Evolutionary conservation across 2,797 vertebrate genomes (phyloP).

Genomic region (Columba guinea): DNA sequence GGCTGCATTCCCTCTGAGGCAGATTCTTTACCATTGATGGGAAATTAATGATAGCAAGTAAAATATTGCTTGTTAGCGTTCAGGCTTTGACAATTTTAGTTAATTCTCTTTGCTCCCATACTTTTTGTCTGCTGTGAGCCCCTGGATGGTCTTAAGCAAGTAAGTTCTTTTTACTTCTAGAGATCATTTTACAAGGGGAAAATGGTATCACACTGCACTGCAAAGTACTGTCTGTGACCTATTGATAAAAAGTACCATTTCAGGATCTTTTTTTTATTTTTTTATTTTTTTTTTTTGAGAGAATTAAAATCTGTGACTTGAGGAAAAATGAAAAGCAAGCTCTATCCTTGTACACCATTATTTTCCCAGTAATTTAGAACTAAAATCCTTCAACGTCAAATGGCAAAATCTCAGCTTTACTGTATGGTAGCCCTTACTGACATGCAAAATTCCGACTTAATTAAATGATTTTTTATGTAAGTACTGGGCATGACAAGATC

Average conservation of each 20-base stretch:
- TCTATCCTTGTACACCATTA: neutral
- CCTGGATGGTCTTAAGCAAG: neutral
- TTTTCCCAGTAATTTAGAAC: neutral
- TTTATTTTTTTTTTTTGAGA: neutral
- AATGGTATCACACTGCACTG: neutral
- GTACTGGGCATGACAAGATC: neutral
- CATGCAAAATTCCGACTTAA: neutral
- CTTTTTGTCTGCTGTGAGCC: neutral
- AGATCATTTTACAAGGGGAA: neutral
- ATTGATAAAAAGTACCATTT: neutral
- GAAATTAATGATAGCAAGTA: conserved; percentile 17
- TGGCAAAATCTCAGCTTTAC: neutral
- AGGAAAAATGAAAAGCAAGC: neutral
- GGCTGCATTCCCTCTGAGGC: neutral
- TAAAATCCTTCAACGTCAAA: neutral
- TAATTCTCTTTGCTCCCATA: neutral
- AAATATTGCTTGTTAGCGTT: neutral
- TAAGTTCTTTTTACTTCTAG: neutral
- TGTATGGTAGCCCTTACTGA: neutral
- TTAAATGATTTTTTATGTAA: neutral
- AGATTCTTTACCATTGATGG: conserved; percentile 51
- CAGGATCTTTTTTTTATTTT: neutral
- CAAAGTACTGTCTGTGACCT: neutral
- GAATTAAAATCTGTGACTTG: neutral
- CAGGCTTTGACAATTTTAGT: too few relatives aligned